phyloP scores from a whole-genome alignment of 2,797 vertebrate genomes.

The Arremon brunneinucha region DNA sequence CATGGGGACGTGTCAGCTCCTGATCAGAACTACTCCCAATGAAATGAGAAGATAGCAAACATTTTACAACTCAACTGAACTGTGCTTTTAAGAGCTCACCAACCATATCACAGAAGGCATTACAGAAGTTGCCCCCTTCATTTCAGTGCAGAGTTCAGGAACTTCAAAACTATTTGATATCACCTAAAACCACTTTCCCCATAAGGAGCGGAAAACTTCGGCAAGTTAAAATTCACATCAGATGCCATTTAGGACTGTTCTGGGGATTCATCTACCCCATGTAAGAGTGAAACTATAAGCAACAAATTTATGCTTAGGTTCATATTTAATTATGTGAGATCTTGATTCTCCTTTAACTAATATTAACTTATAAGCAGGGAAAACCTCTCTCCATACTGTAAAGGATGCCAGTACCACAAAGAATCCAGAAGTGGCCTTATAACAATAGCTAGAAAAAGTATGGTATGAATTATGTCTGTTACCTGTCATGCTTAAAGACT shows the following conservation, averaged over 20 bases:
- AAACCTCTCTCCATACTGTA: not conserved
- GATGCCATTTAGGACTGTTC: not conserved
- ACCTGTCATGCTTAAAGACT: not conserved
- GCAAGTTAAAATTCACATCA: not conserved
- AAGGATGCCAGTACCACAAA: not conserved
- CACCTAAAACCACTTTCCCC: not conserved
- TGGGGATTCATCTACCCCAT: not conserved
- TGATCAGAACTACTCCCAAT: not conserved
- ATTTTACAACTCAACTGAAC: not conserved
- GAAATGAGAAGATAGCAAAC: rapidly evolving
- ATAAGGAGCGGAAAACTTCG: not conserved
- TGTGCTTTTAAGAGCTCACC: not conserved
- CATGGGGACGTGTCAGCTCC: not conserved
- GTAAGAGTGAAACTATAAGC: not conserved
- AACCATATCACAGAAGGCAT: not conserved
- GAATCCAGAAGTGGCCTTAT: not conserved
- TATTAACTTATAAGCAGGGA: not conserved
- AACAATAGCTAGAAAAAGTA: not conserved
- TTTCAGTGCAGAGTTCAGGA: not conserved
- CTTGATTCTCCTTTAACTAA: not conserved
- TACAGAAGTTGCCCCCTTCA: not conserved
- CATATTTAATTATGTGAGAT: not conserved
- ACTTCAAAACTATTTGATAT: not conserved
- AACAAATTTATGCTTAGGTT: not conserved
- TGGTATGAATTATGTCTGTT: not conserved